These are phyloP conservation scores for Bos taurus DNA, from an alignment of 2,113 vertebrate genomes.

Conservation along the genomic window DNA sequence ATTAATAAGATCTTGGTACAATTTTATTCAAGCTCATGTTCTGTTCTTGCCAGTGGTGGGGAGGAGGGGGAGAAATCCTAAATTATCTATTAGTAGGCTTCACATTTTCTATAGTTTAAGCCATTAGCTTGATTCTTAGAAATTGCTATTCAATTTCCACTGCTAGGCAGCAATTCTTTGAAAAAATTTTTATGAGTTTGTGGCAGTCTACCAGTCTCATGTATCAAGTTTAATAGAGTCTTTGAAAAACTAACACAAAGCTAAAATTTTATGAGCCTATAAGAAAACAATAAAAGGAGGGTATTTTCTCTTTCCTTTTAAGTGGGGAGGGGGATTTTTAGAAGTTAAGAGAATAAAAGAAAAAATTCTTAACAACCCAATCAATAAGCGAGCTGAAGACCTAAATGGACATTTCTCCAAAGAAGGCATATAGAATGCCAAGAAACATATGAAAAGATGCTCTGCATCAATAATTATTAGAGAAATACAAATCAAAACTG, in stretches of 20 bases:
- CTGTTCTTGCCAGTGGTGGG: background rate
- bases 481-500: background rate
- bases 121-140: conserved; percentile 50
- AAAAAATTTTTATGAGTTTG: conserved; percentile 62
- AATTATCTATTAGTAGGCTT: conserved; percentile 39
- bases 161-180: background rate
- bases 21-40: conserved; percentile 62
- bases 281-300: conserved; percentile 57
- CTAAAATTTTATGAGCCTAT: conserved; percentile 53
- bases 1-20: conserved; percentile 16
- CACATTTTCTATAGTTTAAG: conserved; percentile 22
- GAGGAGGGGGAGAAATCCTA: background rate
- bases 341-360: background rate
- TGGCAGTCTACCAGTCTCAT: conserved; percentile 6
- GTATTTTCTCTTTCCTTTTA: background rate
- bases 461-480: background rate
- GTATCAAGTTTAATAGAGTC: conserved; percentile 56
- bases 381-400: background rate
- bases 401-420: background rate
- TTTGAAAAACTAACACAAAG: conserved; percentile 67
- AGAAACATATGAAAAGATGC: background rate
- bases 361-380: background rate
- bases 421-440: background rate
- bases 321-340: background rate
- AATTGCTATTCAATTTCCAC: conserved; percentile 1